A percentile compares a stretch with the other conserved stretches of the same genome.
Evolutionary conservation across 2,797 vertebrate genomes (phyloP).

Genomic region (Chanos chanos): DNA sequence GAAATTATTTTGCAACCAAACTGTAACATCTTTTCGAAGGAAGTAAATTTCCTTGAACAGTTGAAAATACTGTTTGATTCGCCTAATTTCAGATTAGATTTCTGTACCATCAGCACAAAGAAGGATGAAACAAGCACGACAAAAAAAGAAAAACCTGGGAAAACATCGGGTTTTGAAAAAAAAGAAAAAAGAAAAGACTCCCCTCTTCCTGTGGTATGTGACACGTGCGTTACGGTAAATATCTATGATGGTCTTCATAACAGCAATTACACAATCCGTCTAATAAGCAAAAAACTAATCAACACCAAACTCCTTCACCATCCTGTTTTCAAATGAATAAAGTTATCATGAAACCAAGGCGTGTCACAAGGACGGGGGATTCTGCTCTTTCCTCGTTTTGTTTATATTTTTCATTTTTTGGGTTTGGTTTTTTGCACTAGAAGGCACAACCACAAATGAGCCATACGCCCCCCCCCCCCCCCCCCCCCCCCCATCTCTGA

Average conservation of each 20-base stretch:
- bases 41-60: too few species aligned
- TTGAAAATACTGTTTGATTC: too few species aligned
- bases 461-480: too few species aligned
- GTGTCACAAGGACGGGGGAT: background rate
- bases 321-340: slow-evolving; percentile 44
- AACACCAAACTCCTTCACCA: slow-evolving; percentile 12
- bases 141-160: too few species aligned
- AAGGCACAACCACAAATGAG: background rate
- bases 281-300: slow-evolving; percentile 44
- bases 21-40: too few species aligned
- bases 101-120: background rate
- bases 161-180: too few species aligned
- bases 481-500: background rate
- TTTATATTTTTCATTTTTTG: slow-evolving; percentile 22
- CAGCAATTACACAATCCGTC: slow-evolving; percentile 38
- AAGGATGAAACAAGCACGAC: background rate
- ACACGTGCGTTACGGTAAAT: background rate
- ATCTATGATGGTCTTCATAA: slow-evolving; percentile 18
- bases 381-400: background rate
- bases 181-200: slow-evolving; percentile 14
- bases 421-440: background rate
- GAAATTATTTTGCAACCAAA: too few species aligned
- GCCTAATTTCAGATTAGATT: too few species aligned
- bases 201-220: background rate
- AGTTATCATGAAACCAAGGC: slow-evolving; percentile 28